These are phyloP conservation scores for Prunella fulvescens DNA, from an alignment of 2,113 vertebrate genomes.

Conservation along the genomic window DNA sequence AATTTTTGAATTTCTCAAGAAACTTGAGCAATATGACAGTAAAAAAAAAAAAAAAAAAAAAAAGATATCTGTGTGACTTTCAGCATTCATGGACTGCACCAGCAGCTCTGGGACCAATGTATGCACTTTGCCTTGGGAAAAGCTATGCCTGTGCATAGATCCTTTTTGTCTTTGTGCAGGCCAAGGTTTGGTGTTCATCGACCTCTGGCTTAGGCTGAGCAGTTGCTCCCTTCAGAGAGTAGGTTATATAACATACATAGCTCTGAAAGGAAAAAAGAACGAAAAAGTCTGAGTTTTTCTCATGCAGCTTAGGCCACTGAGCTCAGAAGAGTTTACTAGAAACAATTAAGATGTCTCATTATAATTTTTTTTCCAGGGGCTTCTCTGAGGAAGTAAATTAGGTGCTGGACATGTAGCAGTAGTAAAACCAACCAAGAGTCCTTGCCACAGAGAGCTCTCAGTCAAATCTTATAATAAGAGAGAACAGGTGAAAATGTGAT, in stretches of 20 bases:
- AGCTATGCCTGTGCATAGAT: neutral
- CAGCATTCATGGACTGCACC: neutral
- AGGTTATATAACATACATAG: neutral
- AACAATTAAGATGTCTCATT: neutral
- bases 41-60: neutral
- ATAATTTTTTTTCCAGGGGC: neutral
- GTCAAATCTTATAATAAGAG: neutral
- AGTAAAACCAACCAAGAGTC: neutral
- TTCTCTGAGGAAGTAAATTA: neutral
- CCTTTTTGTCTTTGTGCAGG: neutral
- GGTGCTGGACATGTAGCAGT: neutral
- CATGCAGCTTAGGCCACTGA: neutral
- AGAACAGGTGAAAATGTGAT: slow-evolving; percentile 22
- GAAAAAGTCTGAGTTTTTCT: neutral
- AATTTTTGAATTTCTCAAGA: neutral
- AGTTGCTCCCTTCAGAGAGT: neutral
- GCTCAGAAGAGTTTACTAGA: neutral
- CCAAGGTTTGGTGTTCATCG: fast-evolving
- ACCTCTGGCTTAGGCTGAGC: neutral
- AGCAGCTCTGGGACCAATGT: neutral
- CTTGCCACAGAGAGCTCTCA: neutral
- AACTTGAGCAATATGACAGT: neutral
- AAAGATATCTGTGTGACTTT: neutral
- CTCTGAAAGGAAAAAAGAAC: neutral
- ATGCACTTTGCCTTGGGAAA: neutral